A percentile compares a stretch with the other conserved stretches of the same genome.
Evolutionary conservation across 2,888 invertebrate species (phyloP).

Genomic region (Lapara coniferarum): DNA sequence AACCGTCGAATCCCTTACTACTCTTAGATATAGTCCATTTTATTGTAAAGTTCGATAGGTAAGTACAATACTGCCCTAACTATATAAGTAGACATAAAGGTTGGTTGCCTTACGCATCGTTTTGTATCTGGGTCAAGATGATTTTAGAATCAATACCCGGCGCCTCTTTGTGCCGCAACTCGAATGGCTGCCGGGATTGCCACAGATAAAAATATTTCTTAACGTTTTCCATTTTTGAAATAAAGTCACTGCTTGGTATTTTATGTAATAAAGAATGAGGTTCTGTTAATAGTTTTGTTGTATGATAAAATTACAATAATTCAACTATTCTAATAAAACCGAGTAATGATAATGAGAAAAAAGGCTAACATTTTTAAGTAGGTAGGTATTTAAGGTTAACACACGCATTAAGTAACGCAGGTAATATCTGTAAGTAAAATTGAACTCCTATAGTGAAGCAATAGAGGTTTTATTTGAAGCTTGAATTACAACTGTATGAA

Average conservation of each 20-base stretch:
- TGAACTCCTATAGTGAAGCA: background rate
- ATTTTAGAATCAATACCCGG: conserved; percentile 51
- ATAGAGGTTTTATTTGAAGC: background rate
- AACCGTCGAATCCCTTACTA: too few species aligned
- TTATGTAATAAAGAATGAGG: background rate
- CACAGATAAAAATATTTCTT: conserved; percentile 7
- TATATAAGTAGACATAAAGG: conserved; percentile 28
- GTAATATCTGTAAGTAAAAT: background rate
- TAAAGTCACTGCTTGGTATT: background rate
- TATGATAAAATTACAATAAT: background rate
- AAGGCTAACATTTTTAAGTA: too few species aligned
- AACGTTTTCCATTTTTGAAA: background rate
- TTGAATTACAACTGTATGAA: background rate
- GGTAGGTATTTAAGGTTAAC: background rate
- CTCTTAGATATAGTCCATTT: too few species aligned
- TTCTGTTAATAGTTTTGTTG: background rate
- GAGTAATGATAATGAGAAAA: too few species aligned
- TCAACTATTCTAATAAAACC: too few species aligned
- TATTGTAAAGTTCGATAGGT: too few species aligned
- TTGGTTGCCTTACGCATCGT: conserved; percentile 30
- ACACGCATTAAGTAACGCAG: background rate
- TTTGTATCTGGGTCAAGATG: conserved; percentile 49
- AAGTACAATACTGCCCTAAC: background rate
- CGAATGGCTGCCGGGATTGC: conserved; percentile 16
- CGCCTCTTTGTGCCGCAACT: conserved; percentile 28